phyloP scores from a whole-genome alignment of 2,888 invertebrate species.

The Trichopria drosophilae region DNA sequence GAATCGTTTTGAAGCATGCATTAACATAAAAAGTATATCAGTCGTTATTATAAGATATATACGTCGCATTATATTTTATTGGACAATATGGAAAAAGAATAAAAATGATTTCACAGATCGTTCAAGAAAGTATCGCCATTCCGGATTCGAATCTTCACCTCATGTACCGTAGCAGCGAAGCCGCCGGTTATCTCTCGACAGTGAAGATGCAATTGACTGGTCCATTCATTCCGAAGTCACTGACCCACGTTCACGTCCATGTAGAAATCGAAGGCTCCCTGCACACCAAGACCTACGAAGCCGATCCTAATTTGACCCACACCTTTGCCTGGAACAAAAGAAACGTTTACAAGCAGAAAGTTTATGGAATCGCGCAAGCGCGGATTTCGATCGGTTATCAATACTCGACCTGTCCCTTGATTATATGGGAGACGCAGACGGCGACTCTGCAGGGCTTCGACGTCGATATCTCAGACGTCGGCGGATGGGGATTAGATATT shows the following conservation, averaged over 20 bases:
- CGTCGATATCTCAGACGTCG: conserved; percentile 94
- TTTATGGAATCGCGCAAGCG: conserved; percentile 85
- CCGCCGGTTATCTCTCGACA: conserved; percentile 90
- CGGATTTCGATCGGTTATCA: conserved; percentile 93
- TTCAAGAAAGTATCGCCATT: conserved; percentile 93
- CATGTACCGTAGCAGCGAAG: conserved; percentile 94
- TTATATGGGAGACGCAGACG: conserved; percentile 95
- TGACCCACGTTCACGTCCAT: conserved; percentile 87
- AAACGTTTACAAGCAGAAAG: conserved; percentile 95
- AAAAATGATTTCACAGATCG: conserved; percentile 69
- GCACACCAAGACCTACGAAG: conserved; percentile 91
- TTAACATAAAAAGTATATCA: too few relatives aligned
- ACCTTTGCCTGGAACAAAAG: conserved; percentile 98
- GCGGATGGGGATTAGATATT: conserved; percentile 96
- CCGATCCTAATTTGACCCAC: conserved; percentile 92
- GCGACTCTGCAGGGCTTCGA: conserved; percentile 94
- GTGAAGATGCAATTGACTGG: conserved; percentile 88
- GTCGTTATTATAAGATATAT: too few relatives aligned
- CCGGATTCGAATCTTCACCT: conserved; percentile 92
- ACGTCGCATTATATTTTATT: too few relatives aligned
- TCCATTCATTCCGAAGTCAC: conserved; percentile 74
- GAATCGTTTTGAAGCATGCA: too few relatives aligned
- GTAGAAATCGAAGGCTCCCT: conserved; percentile 92
- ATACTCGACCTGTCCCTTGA: conserved; percentile 81
- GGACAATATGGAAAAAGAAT: too few relatives aligned